phyloP scores from a whole-genome alignment of 2,888 invertebrate genomes.

The Hemithea aestivaria region DNA sequence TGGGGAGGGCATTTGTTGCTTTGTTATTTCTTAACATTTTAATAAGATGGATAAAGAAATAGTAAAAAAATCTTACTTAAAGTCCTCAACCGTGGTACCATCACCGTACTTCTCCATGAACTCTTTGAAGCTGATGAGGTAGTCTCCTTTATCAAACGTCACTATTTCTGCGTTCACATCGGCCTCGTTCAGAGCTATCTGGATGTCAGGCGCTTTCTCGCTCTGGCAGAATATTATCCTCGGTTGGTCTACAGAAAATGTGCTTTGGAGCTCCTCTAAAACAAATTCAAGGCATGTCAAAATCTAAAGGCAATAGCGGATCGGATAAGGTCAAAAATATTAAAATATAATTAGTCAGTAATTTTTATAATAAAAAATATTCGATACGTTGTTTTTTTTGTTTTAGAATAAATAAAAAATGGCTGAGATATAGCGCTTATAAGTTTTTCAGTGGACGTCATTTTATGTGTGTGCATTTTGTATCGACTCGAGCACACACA shows the following conservation, averaged over 20 bases:
- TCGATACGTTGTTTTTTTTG: no score
- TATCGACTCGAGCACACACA: no score
- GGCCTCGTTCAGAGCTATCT: conserved; percentile 38
- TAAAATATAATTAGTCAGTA: no score
- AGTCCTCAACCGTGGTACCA: conserved; percentile 38
- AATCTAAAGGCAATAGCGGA: no score
- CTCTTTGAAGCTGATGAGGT: conserved; percentile 39
- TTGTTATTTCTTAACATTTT: not conserved
- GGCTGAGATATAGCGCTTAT: no score
- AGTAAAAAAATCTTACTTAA: conserved; percentile 35
- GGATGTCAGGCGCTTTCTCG: conserved; percentile 44
- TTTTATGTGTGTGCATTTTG: no score
- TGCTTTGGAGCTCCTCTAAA: conserved; percentile 46
- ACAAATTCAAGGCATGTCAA: no score
- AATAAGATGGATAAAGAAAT: not conserved
- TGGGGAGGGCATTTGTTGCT: no score
- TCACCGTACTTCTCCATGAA: conserved; percentile 42
- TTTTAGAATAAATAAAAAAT: no score
- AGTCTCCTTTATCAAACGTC: conserved; percentile 49
- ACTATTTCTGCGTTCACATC: conserved; percentile 42
- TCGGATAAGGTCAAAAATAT: no score
- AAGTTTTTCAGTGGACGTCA: no score
- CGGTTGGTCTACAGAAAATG: conserved; percentile 42
- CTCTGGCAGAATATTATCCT: conserved; percentile 58
- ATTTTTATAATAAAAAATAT: no score